Evolutionary conservation across 2,113 vertebrate species (phyloP).

Genomic region (Mesoclemmys tuberculata): DNA sequence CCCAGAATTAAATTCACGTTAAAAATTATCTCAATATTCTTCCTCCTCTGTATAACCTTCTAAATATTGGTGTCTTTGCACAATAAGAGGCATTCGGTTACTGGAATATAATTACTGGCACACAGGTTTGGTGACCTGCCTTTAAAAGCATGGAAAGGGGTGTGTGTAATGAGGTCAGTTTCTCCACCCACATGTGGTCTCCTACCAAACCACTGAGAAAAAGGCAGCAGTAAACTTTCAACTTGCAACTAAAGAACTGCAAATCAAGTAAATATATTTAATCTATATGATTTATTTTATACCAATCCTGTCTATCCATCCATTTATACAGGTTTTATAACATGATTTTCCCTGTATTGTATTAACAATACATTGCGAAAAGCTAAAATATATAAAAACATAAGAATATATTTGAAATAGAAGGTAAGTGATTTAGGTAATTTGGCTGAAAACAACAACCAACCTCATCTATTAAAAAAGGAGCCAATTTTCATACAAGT

Average conservation of each 20-base stretch:
- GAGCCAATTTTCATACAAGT: not conserved
- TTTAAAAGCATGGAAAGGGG: not conserved
- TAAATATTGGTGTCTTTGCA: not conserved
- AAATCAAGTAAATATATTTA: not conserved
- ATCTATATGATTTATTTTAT: not conserved
- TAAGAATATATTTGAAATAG: not conserved
- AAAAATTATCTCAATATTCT: not conserved
- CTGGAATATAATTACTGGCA: not conserved
- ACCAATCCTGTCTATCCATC: not conserved
- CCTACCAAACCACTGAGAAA: not conserved
- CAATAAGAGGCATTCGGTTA: not conserved
- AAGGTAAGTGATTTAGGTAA: not conserved
- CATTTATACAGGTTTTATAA: not conserved
- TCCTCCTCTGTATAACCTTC: not conserved
- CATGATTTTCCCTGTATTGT: not conserved
- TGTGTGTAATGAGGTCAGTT: not conserved
- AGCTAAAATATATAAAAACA: not conserved
- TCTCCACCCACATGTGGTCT: not conserved
- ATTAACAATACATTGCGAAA: not conserved
- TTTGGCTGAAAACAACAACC: not conserved
- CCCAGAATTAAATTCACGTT: not conserved
- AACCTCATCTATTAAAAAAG: not conserved
- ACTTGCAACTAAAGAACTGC: conserved; percentile 3
- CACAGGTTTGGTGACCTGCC: not conserved
- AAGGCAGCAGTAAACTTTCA: not conserved